phyloP scores from a whole-genome alignment of 2,888 invertebrate species.

The Candidula unifasciata region DNA sequence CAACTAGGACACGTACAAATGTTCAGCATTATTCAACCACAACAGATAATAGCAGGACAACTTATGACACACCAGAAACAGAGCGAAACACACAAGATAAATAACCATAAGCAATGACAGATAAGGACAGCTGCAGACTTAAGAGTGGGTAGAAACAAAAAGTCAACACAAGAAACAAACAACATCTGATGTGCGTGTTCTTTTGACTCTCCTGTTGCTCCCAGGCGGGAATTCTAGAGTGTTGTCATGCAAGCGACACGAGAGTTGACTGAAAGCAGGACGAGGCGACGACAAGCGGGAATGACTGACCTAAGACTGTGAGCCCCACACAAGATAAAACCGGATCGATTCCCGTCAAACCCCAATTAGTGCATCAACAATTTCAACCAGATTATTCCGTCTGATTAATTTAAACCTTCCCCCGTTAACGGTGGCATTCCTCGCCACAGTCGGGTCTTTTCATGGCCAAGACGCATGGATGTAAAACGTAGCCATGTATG shows the following conservation, averaged over 20 bases:
- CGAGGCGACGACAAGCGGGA: not conserved
- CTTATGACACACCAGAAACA: no score
- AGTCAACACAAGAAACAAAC: not conserved
- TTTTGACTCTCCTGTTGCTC: not conserved
- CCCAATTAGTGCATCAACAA: not conserved
- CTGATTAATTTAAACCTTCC: no score
- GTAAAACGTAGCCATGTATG: no score
- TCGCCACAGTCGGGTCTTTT: no score
- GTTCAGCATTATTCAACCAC: no score
- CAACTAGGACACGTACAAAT: no score
- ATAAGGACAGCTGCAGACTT: not conserved
- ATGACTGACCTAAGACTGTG: not conserved
- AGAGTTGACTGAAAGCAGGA: not conserved
- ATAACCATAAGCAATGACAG: not conserved
- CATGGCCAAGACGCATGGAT: no score
- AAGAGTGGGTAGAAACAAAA: no score
- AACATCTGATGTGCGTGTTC: not conserved
- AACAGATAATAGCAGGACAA: no score
- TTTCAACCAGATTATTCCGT: no score
- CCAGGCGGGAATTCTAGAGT: not conserved
- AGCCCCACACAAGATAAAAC: not conserved
- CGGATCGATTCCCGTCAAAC: conserved; percentile 15
- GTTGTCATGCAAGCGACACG: not conserved
- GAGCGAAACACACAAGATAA: not conserved
- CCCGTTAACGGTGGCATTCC: no score